Base-by-base conservation (phyloP, 2,113 vertebrate genomes). In the Rostratula benghalensis region DNA sequence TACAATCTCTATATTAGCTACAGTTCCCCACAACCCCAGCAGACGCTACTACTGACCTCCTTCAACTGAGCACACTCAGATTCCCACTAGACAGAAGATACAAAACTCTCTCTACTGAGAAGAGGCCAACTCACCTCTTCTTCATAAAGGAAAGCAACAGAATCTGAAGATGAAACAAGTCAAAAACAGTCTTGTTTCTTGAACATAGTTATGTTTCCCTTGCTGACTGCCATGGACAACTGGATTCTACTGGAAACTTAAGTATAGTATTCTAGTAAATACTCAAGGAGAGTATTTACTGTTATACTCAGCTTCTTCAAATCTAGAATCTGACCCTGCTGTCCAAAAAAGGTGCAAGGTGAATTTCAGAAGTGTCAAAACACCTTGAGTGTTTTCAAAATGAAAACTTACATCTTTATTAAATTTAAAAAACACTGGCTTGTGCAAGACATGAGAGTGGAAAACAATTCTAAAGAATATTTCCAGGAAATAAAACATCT, bases 1-100 rank as follows among this genome's bases (percentile, higher is more conserved):
- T 51, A 8, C 0, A 3, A 64, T n/a, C 68, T 80, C 48, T 64
- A 50, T 14, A 20, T 6, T 19, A 82, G 28, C 59, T 54, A 6
- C 39, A 22, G 27, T 5, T 11, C 37, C 77, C 51, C 25, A 45
- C 1, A 0, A 4, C 20, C 57, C 63, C 69, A 54, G 71, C 46
- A 75, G 51, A 39, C 4, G 0, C 13, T 15, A 0, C 61, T 35
- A 11, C n/a, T 53, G 64, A 60, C 3, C 8, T 10, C 10, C 39
- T 64, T 27, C 2, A 48, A 20, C 48, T 13, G 4, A 82, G 37
- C 46, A 71, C 31, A 23, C 16, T 21, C 74, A 39, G n/a, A 39
- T 35, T 67, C 50, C 19, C 41, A 11, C 51, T 4, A 24, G 11
- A 19, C 35, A 81, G 63, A 35, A 13, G 28, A 53, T 2, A 3